A percentile compares a stretch with the other conserved stretches of the same genome.
These are phyloP conservation scores for Pristis pectinata DNA, from an alignment of 2,797 vertebrate genomes.

Conservation along the genomic window DNA sequence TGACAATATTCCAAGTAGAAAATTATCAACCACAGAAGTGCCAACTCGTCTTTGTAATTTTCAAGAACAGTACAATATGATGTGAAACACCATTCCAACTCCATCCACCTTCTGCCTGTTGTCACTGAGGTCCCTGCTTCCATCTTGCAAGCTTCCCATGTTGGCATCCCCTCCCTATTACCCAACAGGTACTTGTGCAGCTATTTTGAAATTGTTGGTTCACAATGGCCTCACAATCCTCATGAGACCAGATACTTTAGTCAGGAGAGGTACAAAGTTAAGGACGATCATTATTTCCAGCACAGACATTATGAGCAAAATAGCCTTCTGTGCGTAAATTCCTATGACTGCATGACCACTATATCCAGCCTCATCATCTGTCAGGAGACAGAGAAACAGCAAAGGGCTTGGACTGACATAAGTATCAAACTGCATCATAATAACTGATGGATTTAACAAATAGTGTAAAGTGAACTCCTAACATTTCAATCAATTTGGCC, in stretches of 20 bases:
- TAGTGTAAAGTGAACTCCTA: too few species aligned
- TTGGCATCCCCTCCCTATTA: not conserved
- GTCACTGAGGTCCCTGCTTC: not conserved
- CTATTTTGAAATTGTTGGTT: not conserved
- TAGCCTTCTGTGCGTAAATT: too few species aligned
- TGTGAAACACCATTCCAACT: not conserved
- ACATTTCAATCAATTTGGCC: too few species aligned
- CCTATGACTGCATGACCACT: not conserved
- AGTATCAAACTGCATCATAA: not conserved
- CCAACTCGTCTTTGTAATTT: not conserved
- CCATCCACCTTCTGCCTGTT: not conserved
- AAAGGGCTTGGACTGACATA: not conserved
- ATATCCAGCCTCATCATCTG: not conserved
- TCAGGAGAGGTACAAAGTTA: too few species aligned
- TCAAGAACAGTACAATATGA: not conserved
- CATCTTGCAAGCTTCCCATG: not conserved
- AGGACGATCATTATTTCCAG: too few species aligned
- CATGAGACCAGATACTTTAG: too few species aligned
- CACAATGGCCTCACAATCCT: not conserved
- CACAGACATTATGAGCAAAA: too few species aligned
- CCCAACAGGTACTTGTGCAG: not conserved
- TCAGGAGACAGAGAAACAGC: not conserved
- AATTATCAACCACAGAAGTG: not conserved
- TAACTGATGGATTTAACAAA: too few species aligned
- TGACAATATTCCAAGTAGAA: not conserved